Evolutionary conservation across 1,140 invertebrate species (phyloP), one percentile per base, ranked within the genome.

Genomic region (Papilio machaon): DNA sequence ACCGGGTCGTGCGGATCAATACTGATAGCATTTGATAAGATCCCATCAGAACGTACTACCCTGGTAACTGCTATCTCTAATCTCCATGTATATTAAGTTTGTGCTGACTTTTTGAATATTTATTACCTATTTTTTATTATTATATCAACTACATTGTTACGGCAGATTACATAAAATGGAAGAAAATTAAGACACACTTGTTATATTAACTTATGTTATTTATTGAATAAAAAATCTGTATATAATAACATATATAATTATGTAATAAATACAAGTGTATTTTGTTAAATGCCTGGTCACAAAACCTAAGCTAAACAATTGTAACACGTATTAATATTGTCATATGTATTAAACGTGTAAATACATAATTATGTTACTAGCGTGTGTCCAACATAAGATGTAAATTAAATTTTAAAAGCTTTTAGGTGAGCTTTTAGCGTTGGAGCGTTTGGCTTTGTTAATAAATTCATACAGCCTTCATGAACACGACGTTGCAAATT

Each of bases 391-490:
- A 64, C 23, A 11, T 2, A 7, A 60, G n/a, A 60, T 23, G 58
- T 60, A 60, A 60, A 60, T 60, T 60, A 23, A 60, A 60, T 60
- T 60, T 60, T 60, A 23, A 60, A 60, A 60, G 58, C 58, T 60
- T n/a, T 60, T 60, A 60, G 7, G n/a, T 23, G n/a, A 60, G 58
- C 58, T 60, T 60, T 60, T 60, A 60, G 58, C 58, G 58, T 23
- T 9, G 58, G 19, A 60, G 58, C 58, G 19, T 60, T 60, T 11
- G 19, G 58, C 58, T 60, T 19, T 60, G 58, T 19, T 60, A 60
- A 60, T 60, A 60, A 60, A 60, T 60, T 60, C 58, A 60, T 60
- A 19, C 7, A 23, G 1, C 58, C 58, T 60, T 11, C n/a, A 23
- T 23, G 19, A 60, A 60, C 19, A 60, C n/a, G n/a, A 19, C 8